Evolutionary conservation across 2,113 vertebrate species (phyloP).

Genomic region (Eptatretus burgeri): DNA sequence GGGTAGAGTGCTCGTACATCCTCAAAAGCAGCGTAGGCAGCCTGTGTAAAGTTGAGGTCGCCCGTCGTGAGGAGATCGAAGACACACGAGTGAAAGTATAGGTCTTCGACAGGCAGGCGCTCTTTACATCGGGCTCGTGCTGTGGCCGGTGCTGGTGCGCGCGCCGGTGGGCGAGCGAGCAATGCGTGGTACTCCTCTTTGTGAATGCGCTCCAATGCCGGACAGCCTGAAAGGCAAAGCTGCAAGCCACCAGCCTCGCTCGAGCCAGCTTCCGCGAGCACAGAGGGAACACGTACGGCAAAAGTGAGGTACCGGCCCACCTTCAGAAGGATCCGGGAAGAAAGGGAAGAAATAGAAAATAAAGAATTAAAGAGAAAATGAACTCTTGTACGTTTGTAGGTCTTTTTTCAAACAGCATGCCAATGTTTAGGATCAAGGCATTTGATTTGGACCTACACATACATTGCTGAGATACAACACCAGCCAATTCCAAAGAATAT

Average conservation of each 20-base stretch:
- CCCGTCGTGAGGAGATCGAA: slow-evolving; percentile 81
- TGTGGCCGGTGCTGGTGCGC: slow-evolving; percentile 20
- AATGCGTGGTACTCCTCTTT: slow-evolving; percentile 29
- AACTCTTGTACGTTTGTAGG: too few relatives aligned
- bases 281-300: slow-evolving; percentile 66
- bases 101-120: slow-evolving; percentile 64
- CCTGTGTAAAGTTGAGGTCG: slow-evolving; percentile 79
- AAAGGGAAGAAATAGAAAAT: too few relatives aligned
- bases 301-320: slow-evolving; percentile 84
- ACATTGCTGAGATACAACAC: too few relatives aligned
- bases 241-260: slow-evolving; percentile 78
- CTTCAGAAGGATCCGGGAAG: too few relatives aligned
- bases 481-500: too few relatives aligned
- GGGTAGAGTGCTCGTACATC: slow-evolving; percentile 79
- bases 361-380: too few relatives aligned
- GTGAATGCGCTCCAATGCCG: slow-evolving; percentile 43
- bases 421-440: too few relatives aligned
- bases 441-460: too few relatives aligned
- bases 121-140: slow-evolving; percentile 64
- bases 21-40: slow-evolving; percentile 83
- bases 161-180: slow-evolving; percentile 20
- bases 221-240: slow-evolving; percentile 70
- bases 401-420: too few relatives aligned
- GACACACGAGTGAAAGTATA: slow-evolving; percentile 85
- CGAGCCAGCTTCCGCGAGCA: slow-evolving; percentile 41